Base-by-base conservation (phyloP, 2,113 vertebrate species). In the Rhabdornis inornatus region DNA sequence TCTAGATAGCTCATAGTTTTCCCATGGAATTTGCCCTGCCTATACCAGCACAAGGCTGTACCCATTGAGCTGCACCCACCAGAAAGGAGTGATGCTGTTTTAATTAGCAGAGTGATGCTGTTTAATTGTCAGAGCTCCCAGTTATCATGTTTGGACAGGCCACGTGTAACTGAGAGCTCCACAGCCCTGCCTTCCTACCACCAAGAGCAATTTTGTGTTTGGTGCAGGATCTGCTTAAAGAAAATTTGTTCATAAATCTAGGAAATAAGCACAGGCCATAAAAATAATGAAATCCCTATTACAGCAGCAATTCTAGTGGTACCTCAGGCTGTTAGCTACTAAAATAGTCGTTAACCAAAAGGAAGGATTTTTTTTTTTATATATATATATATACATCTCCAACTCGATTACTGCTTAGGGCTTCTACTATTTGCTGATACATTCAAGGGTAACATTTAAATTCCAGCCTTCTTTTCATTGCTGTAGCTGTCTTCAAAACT, bases 261-360 rank as follows among this genome's bases (percentile, higher is more conserved):
- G 61, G 65, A 91, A 96, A 95, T 91, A 96, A 97, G 95, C 84
- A 76, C 55, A 40, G 87, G 70, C 89, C 80, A 80, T 95, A 95
- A 95, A 95, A 95, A 70, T 87, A 95, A 95, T 93, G 89, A 95
- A 94, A 94, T 77, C 87, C 82, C 81, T 53, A 92, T 95, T 94
- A 85, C 55, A 90, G 91, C 84, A 91, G 87, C 91, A 90, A 85
- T 96, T 92, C 75, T 82, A 92, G 24, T 65, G 50, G 91, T 83
- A 95, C 81, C 70, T 90, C 70, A 59, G 93, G 95, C 94, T 92
- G 65, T 89, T 83, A 89, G 83, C 89, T 88, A 60, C 89, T 85
- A 77, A 87, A 90, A 95, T 24, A 91, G 66, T 85, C 50, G 27
- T 92, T 96, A 96, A 95, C 81, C 87, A 89, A 74, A 83, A 89